phyloP scores from a whole-genome alignment of 2,888 invertebrate species.

The Eristalis tenax region DNA sequence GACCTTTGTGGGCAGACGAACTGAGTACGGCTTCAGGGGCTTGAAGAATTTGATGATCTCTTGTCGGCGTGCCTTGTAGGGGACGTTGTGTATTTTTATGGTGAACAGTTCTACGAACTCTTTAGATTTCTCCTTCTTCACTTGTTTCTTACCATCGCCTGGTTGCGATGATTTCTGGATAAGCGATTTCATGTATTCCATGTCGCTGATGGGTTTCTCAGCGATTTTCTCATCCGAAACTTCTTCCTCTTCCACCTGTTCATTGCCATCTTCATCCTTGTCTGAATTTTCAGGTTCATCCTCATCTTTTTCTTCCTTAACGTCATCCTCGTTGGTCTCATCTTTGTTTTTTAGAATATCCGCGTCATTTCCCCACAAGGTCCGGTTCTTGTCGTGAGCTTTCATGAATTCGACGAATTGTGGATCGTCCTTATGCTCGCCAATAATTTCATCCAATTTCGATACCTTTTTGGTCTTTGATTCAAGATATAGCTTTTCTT shows the following conservation, averaged over 20 bases:
- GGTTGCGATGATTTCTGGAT: conserved; percentile 78
- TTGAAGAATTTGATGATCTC: conserved; percentile 92
- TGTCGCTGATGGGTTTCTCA: conserved; percentile 88
- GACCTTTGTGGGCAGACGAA: conserved; percentile 89
- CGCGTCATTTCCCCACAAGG: conserved; percentile 84
- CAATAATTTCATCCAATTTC: conserved; percentile 86
- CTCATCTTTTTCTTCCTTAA: conserved; percentile 73
- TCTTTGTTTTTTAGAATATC: conserved; percentile 74
- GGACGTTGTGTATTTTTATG: conserved; percentile 89
- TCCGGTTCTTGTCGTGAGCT: conserved; percentile 86
- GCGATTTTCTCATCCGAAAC: conserved; percentile 84
- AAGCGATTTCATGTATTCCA: conserved; percentile 90
- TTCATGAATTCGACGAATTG: conserved; percentile 94
- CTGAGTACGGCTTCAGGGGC: conserved; percentile 89
- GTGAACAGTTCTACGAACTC: conserved; percentile 82
- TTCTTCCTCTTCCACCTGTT: conserved; percentile 77
- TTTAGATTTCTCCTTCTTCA: conserved; percentile 78
- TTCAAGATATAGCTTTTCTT: conserved; percentile 74
- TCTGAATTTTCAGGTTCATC: conserved; percentile 78
- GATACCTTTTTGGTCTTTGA: conserved; percentile 78
- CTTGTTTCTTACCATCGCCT: conserved; percentile 77
- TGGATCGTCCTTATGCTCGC: conserved; percentile 93
- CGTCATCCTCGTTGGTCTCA: conserved; percentile 79
- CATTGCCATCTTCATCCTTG: conserved; percentile 78
- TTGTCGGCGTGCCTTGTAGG: conserved; percentile 90